Percentiles rank a stretch among this genome's conserved stretches.
Conservation (phyloP, 2,797 vertebrate species). For the Pseudochromis fuscus region DNA sequence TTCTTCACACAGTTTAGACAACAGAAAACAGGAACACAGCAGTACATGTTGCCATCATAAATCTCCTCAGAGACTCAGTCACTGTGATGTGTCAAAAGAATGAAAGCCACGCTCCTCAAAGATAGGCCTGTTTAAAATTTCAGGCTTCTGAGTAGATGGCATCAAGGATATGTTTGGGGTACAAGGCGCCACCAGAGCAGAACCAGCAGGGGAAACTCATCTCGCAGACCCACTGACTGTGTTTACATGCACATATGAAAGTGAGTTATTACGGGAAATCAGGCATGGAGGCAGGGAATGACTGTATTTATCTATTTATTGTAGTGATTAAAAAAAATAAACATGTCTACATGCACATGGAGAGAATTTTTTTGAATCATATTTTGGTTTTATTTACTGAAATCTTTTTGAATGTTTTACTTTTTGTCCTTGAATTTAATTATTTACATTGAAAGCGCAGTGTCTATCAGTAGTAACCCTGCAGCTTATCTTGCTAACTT, state of each 20-base stretch:
- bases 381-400: neutral
- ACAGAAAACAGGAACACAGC: constrained; percentile 53
- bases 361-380: neutral
- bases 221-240: constrained; percentile 13
- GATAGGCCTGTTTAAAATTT: constrained; percentile 61
- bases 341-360: constrained; percentile 5
- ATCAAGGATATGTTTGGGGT: constrained; percentile 32
- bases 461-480: neutral
- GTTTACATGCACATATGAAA: constrained; percentile 47
- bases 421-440: neutral
- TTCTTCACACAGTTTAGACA: constrained; percentile 52
- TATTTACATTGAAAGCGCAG: neutral
- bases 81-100: constrained; percentile 78
- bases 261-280: constrained; percentile 50
- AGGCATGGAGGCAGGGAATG: constrained; percentile 21
- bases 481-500: neutral
- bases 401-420: neutral
- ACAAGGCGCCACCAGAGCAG: constrained; percentile 30
- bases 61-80: constrained; percentile 74
- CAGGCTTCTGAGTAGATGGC: constrained; percentile 43
- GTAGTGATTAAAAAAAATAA: constrained; percentile 9
- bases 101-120: constrained; percentile 74
- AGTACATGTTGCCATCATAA: constrained; percentile 76
- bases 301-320: neutral
- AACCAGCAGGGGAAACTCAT: constrained; percentile 43